phyloP scores from a whole-genome alignment of 2,888 invertebrate genomes.

The Andrena bicolor region DNA sequence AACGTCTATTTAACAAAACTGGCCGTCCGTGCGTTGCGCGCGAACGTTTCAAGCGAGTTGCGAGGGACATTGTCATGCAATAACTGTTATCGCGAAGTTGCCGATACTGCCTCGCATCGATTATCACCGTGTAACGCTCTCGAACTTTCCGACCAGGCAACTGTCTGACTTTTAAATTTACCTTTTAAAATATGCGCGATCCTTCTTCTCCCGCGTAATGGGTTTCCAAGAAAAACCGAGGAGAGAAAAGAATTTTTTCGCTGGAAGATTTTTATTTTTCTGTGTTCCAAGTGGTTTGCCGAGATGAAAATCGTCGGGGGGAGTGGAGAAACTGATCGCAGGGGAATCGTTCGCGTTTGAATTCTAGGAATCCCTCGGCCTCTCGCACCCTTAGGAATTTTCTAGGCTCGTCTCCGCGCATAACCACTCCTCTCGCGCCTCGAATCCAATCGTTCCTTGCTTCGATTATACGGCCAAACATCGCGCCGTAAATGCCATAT shows the following conservation, averaged over 20 bases:
- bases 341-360: not conserved
- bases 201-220: not conserved
- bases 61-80: not conserved
- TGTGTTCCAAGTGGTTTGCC: not conserved
- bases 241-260: not conserved
- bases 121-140: not conserved
- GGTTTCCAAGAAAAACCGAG: not conserved
- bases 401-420: slow-evolving; percentile 30
- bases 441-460: slow-evolving; percentile 76
- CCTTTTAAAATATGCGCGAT: not conserved
- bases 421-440: slow-evolving; percentile 64
- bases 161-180: not conserved
- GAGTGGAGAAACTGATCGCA: not conserved
- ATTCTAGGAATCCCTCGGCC: slow-evolving; percentile 17
- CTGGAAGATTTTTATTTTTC: too few relatives aligned
- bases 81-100: not conserved
- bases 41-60: not conserved
- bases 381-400: slow-evolving; percentile 48
- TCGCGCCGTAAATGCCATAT: slow-evolving; percentile 55
- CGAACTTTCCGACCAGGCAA: not conserved
- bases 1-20: slow-evolving; percentile 19
- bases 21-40: not conserved
- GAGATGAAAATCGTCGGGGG: not conserved
- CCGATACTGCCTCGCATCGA: not conserved
- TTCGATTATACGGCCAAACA: slow-evolving; percentile 44